Evolutionary conservation across 2,797 vertebrate genomes (phyloP), one percentile per base, ranked within the genome.

Genomic region (Rhinoraja longicauda): DNA sequence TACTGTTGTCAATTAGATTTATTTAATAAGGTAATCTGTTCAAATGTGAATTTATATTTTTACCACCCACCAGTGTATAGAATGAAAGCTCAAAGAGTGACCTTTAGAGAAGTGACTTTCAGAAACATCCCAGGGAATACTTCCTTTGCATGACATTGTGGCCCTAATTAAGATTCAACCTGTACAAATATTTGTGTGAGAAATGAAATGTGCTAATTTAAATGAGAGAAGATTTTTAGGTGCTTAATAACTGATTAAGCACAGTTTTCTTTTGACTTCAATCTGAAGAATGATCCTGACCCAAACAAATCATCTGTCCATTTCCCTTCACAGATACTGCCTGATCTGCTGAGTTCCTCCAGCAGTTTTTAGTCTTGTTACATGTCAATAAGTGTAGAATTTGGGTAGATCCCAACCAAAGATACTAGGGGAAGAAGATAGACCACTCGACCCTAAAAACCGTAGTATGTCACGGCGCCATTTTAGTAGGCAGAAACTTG

Each of bases 1-100:
- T 75, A 73, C 94, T 94, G 93, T 94, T 95, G 95, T 96, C 97
- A 97, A 97, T 97, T 97, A 96, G 94, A 93, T 94, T 93, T 95
- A 95, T 96, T 95, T 95, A 94, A 96, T 92, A 73, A 92, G n/a
- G 39, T 92, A 92, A 75, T 75, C 90, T 92, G 90, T 92, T 92
- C 67, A 73, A 92, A 92, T 75, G 90, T 53, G 70, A 92, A 53
- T 73, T 45, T 92, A 92, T 75, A 73, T 75, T 92, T 92, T 92
- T 75, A 75, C 90, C 90, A 92, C 70, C 90, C 90, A 92, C 64
- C 53, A 92, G 45, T 24, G 10, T 6, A 53, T 19, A 88, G 84
- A 67, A 67, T 88, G 62, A 88, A 62, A 92, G 70, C 90, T 75
- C 72, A 91, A 53, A 92, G 70, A 53, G 36, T 91, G 90, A 91